Percentiles rank a stretch among this genome's conserved stretches.
phyloP scores from a whole-genome alignment of 2,888 invertebrate genomes.

The Temnothorax unifasciatus region DNA sequence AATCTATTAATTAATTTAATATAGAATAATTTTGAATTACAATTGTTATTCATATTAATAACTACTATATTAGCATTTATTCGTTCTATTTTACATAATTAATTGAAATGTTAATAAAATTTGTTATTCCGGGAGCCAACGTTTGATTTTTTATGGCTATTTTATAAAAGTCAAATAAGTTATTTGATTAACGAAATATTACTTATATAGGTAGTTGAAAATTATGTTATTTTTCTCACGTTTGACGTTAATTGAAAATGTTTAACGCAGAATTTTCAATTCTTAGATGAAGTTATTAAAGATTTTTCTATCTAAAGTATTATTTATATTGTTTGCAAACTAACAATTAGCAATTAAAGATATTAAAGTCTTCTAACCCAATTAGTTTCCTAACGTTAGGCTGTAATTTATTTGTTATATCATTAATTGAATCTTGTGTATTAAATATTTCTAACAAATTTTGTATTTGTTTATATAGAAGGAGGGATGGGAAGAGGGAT shows the following conservation, averaged over 20 bases:
- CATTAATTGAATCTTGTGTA: background rate
- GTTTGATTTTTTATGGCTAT: background rate
- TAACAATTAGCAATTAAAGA: background rate
- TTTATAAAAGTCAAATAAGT: background rate
- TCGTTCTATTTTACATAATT: background rate
- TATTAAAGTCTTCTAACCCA: too few relatives aligned
- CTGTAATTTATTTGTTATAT: background rate
- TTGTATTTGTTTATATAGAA: background rate
- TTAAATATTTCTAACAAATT: background rate
- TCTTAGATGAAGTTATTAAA: background rate
- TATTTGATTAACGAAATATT: background rate
- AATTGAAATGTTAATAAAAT: constrained; percentile 9
- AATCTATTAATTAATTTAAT: background rate
- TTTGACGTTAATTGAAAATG: background rate
- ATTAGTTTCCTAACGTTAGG: background rate
- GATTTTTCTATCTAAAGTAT: background rate
- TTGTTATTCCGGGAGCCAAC: background rate
- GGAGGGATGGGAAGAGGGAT: background rate
- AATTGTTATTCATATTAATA: background rate
- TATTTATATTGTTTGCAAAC: background rate
- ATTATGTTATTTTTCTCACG: background rate
- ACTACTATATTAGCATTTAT: background rate
- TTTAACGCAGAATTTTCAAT: background rate
- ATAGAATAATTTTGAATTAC: background rate
- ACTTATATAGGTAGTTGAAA: background rate